Conservation (phyloP, 2,797 vertebrate genomes). For the Pangasius djambal region DNA sequence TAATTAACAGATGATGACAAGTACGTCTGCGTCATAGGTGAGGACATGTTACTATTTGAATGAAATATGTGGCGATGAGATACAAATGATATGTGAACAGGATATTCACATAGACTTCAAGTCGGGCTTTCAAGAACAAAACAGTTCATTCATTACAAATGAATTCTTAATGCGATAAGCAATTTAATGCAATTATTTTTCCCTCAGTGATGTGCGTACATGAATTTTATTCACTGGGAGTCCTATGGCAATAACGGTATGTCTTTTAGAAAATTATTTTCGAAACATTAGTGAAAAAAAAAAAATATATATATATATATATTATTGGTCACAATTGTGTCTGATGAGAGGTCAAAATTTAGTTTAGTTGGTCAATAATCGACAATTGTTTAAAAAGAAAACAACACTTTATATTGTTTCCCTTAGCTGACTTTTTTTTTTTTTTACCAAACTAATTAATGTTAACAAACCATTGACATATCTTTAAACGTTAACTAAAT, state of each 20-base stretch:
- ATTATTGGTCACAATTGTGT: not conserved
- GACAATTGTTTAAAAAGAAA: not conserved
- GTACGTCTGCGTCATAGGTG: not conserved
- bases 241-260: not conserved
- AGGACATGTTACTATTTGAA: not conserved
- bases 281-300: not conserved
- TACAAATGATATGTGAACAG: not conserved
- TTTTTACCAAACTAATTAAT: not conserved
- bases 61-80: not conserved
- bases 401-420: not conserved
- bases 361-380: not conserved
- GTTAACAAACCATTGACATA: not conserved
- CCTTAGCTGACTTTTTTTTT: not conserved
- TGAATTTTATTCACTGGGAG: not conserved
- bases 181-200: not conserved
- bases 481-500: not conserved
- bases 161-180: not conserved
- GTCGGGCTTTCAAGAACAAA: not conserved
- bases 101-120: not conserved
- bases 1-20: not conserved
- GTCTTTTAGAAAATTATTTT: not conserved
- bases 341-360: not conserved
- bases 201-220: no score
- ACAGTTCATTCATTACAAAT: constrained; percentile 19
- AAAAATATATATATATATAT: not conserved